A percentile compares a stretch with the other conserved stretches of the same genome.
Evolutionary conservation across 1,140 invertebrate genomes (phyloP).

Genomic region (Saccostrea echinata): DNA sequence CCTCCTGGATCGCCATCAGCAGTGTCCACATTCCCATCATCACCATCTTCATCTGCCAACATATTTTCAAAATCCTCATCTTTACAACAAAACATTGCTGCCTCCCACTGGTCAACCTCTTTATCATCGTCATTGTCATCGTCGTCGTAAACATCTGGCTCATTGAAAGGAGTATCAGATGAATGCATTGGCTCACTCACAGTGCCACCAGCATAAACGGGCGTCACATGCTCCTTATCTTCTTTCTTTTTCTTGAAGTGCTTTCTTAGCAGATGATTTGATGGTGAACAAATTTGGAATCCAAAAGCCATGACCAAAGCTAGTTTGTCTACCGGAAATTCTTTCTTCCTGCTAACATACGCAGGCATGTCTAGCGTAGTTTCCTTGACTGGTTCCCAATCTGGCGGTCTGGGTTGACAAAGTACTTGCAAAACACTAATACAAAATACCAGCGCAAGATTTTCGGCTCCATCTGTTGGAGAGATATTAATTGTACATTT

Average conservation of each 20-base stretch:
- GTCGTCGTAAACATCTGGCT: slow-evolving; percentile 33
- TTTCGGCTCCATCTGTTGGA: slow-evolving; percentile 67
- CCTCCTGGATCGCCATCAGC: slow-evolving; percentile 35
- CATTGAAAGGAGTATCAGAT: background rate
- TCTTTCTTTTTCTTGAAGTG: slow-evolving; percentile 48
- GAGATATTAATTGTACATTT: background rate
- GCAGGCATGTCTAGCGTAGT: slow-evolving; percentile 41
- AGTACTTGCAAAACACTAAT: slow-evolving; percentile 76
- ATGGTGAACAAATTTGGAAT: slow-evolving; percentile 72
- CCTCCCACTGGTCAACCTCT: slow-evolving; percentile 41
- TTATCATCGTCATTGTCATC: background rate
- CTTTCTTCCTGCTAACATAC: slow-evolving; percentile 39
- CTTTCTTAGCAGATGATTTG: slow-evolving; percentile 70
- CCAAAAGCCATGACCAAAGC: slow-evolving; percentile 74
- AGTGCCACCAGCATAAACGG: background rate
- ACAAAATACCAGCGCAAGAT: slow-evolving; percentile 72
- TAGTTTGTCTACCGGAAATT: slow-evolving; percentile 70
- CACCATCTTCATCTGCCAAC: background rate
- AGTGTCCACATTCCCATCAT: slow-evolving; percentile 32
- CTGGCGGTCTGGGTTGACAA: slow-evolving; percentile 71
- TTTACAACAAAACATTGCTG: slow-evolving; percentile 11
- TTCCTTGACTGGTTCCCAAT: slow-evolving; percentile 66
- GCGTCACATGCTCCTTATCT: background rate
- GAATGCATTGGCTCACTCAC: background rate
- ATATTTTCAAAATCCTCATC: slow-evolving; percentile 4